phyloP scores from a whole-genome alignment of 2,888 invertebrate species.

The Quadriops clusia region DNA sequence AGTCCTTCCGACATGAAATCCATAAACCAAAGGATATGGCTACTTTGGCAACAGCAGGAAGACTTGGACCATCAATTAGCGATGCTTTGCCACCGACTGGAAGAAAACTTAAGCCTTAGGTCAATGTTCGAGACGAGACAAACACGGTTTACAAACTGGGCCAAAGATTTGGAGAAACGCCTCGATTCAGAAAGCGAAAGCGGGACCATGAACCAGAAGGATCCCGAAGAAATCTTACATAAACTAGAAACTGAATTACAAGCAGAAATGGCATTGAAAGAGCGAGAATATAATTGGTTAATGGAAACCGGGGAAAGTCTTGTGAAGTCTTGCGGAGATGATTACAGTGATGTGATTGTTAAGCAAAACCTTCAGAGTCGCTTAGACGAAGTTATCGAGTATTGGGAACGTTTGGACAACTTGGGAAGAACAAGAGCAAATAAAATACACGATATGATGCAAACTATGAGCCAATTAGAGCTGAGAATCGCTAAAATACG shows the following conservation, averaged over 20 bases:
- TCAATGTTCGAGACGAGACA: slow-evolving; percentile 58
- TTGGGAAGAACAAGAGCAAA: slow-evolving; percentile 53
- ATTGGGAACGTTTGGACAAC: slow-evolving; percentile 66
- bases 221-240: slow-evolving; percentile 61
- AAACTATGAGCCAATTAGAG: slow-evolving; percentile 59
- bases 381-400: slow-evolving; percentile 49
- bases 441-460: slow-evolving; percentile 60
- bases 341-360: slow-evolving; percentile 48
- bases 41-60: slow-evolving; percentile 66
- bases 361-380: slow-evolving; percentile 44
- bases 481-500: slow-evolving; percentile 60
- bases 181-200: slow-evolving; percentile 47
- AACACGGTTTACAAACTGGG: slow-evolving; percentile 56
- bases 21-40: slow-evolving; percentile 65
- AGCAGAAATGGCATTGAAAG: slow-evolving; percentile 62
- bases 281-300: slow-evolving; percentile 70
- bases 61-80: slow-evolving; percentile 71
- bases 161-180: slow-evolving; percentile 53
- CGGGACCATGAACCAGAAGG: slow-evolving; percentile 35
- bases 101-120: slow-evolving; percentile 61
- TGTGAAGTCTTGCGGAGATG: slow-evolving; percentile 49
- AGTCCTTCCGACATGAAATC: slow-evolving; percentile 74
- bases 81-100: slow-evolving; percentile 56
- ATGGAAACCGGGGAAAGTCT: slow-evolving; percentile 54
- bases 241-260: slow-evolving; percentile 63